These are phyloP conservation scores for Yponomeuta malinellus DNA, from an alignment of 2,888 invertebrate genomes.

Conservation along the genomic window DNA sequence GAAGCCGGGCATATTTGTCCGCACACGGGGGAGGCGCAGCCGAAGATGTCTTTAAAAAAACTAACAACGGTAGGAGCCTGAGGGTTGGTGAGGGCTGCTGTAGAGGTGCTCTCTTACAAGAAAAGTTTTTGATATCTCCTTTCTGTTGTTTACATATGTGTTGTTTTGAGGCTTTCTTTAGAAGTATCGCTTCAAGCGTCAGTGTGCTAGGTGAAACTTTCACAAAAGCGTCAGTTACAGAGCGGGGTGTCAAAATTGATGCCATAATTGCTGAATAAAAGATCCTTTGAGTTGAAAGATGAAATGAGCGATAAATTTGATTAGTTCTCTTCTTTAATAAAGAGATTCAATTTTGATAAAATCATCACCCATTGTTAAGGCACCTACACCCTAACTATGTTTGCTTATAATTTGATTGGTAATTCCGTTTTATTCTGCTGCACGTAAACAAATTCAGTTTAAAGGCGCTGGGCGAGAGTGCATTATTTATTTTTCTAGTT, in stretches of 20 bases:
- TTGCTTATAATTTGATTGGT: not conserved
- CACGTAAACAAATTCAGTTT: not conserved
- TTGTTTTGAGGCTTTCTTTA: not conserved
- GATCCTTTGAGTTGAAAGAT: constrained; percentile 45
- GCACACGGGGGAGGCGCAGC: constrained; percentile 36
- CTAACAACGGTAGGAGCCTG: constrained; percentile 33
- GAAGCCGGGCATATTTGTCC: constrained; percentile 58
- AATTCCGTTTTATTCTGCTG: not conserved
- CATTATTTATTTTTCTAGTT: constrained; percentile 17
- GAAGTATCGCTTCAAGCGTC: not conserved
- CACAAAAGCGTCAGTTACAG: not conserved
- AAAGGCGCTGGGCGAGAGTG: not conserved
- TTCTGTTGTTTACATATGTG: not conserved
- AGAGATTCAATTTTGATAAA: constrained; percentile 72
- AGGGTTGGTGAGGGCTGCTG: not conserved
- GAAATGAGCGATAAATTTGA: constrained; percentile 72
- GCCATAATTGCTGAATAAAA: not conserved
- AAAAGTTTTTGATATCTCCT: not conserved
- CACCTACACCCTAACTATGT: not conserved
- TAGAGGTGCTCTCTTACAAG: not conserved
- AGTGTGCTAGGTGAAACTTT: not conserved
- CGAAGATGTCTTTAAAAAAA: constrained; percentile 37
- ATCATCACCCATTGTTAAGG: constrained; percentile 60
- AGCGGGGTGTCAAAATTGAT: not conserved
- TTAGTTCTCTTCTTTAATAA: constrained; percentile 54